These are phyloP conservation scores for Drosophila gunungcola DNA, from an alignment of 1,140 invertebrate genomes.

Conservation along the genomic window DNA sequence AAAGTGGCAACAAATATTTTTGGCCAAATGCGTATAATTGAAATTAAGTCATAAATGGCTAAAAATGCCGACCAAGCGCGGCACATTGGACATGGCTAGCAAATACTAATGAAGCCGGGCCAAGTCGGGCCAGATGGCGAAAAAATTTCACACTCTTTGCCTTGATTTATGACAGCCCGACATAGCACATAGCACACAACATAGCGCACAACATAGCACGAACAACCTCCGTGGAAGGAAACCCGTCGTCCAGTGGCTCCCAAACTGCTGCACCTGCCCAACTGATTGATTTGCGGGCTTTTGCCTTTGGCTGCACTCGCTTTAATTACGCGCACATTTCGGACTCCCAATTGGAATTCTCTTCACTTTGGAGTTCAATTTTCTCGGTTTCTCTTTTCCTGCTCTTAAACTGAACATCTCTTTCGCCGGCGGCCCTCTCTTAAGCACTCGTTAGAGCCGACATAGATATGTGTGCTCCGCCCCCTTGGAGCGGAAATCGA, in stretches of 20 bases:
- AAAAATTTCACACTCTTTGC: constrained; percentile 76
- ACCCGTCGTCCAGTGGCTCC: constrained; percentile 62
- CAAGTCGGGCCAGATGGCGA: constrained; percentile 55
- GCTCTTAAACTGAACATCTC: constrained; percentile 2
- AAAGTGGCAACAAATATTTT: constrained; percentile 79
- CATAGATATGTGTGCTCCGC: constrained; percentile 56
- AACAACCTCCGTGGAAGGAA: constrained; percentile 53
- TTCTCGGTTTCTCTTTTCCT: constrained; percentile 9
- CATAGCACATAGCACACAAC: constrained; percentile 33
- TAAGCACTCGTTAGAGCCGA: constrained; percentile 35
- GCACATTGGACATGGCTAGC: constrained; percentile 49
- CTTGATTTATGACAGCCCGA: constrained; percentile 70
- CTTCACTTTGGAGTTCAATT: constrained; percentile 1
- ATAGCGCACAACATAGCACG: constrained; percentile 21
- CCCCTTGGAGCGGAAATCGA: constrained; percentile 27
- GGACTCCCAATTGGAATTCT: constrained; percentile 9
- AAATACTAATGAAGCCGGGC: constrained; percentile 48
- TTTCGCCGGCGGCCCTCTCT: constrained; percentile 13
- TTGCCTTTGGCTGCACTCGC: constrained; percentile 13
- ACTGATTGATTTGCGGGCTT: constrained; percentile 58
- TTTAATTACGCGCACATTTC: constrained; percentile 40
- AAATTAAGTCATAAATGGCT: constrained; percentile 82
- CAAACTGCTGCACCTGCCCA: constrained; percentile 66
- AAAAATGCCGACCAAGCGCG: constrained; percentile 63
- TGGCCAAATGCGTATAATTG: constrained; percentile 77